phyloP scores from a whole-genome alignment of 1,140 invertebrate species.

The Rhynchophorus ferrugineus region DNA sequence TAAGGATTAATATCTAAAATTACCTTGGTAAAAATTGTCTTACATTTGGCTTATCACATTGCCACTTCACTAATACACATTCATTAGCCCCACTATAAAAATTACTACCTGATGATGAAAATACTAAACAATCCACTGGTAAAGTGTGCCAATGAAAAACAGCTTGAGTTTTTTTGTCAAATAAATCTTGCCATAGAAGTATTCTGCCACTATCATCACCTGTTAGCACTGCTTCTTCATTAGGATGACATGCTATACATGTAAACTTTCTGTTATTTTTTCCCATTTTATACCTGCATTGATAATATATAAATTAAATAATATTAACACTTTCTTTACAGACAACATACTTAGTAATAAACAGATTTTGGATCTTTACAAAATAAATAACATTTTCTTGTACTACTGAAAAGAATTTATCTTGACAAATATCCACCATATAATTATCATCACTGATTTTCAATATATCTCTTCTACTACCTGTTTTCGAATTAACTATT shows the following conservation, averaged over 20 bases:
- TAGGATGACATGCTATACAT: constrained; percentile 62
- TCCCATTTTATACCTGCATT: constrained; percentile 40
- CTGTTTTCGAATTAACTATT: constrained; percentile 15
- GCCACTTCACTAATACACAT: constrained; percentile 75
- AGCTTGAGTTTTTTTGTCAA: constrained; percentile 41
- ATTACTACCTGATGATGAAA: constrained; percentile 57
- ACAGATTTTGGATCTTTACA: constrained; percentile 5
- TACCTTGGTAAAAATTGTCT: constrained; percentile 62
- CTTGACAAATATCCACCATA: constrained; percentile 10
- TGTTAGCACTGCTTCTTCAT: constrained; percentile 57
- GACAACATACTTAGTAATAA: constrained; percentile 1
- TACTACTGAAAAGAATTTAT: constrained; percentile 23
- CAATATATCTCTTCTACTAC: constrained; percentile 12
- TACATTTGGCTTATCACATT: constrained; percentile 45
- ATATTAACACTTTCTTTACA: constrained; percentile 29
- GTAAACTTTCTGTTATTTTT: constrained; percentile 47
- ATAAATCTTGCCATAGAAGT: constrained; percentile 56
- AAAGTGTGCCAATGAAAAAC: constrained; percentile 76
- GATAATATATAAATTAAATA: constrained; percentile 31
- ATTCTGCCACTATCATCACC: constrained; percentile 64
- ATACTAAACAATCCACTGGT: constrained; percentile 59
- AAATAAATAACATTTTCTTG: constrained; percentile 17
- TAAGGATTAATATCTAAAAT: background rate
- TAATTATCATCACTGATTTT: constrained; percentile 9
- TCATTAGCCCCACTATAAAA: constrained; percentile 74